Evolutionary conservation across 2,113 vertebrate genomes (phyloP).

Genomic region (Channa argus): DNA sequence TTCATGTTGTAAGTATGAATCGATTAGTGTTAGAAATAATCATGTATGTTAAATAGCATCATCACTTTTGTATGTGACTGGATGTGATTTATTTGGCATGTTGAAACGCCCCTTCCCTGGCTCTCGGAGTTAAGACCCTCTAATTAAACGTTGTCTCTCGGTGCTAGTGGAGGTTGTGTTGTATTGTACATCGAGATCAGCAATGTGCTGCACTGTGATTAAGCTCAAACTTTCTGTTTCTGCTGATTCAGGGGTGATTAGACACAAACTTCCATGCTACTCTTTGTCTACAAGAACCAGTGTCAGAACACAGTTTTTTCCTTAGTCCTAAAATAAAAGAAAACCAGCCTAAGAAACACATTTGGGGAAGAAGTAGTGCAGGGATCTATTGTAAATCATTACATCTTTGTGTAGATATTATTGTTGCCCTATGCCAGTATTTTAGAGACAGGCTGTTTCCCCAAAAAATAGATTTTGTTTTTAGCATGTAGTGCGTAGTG

Average conservation of each 20-base stretch:
- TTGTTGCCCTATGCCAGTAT: slow-evolving; percentile 9
- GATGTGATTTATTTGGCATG: slow-evolving; percentile 44
- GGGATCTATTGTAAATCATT: neutral
- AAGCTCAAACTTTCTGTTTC: slow-evolving; percentile 45
- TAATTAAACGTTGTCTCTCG: slow-evolving; percentile 41
- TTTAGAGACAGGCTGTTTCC: slow-evolving; percentile 18
- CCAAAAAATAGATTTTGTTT: slow-evolving; percentile 6
- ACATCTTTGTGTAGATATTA: neutral
- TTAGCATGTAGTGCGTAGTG: neutral
- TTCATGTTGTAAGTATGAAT: neutral
- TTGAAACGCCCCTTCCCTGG: slow-evolving; percentile 9
- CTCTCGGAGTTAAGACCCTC: slow-evolving; percentile 22
- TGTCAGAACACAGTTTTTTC: slow-evolving; percentile 13
- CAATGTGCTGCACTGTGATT: slow-evolving; percentile 55
- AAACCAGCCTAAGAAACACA: too few species aligned
- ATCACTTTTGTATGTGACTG: slow-evolving; percentile 24
- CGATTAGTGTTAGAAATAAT: neutral
- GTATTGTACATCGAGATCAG: slow-evolving; percentile 12
- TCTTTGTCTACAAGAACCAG: slow-evolving; percentile 18
- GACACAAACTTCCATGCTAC: slow-evolving; percentile 16
- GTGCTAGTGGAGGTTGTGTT: slow-evolving; percentile 13
- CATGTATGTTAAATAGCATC: slow-evolving; percentile 10
- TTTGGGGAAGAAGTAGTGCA: neutral
- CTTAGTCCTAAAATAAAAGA: too few species aligned
- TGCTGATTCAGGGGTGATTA: slow-evolving; percentile 63